These are phyloP conservation scores for Ochlodes sylvanus DNA, from an alignment of 2,888 invertebrate genomes.

Conservation along the genomic window DNA sequence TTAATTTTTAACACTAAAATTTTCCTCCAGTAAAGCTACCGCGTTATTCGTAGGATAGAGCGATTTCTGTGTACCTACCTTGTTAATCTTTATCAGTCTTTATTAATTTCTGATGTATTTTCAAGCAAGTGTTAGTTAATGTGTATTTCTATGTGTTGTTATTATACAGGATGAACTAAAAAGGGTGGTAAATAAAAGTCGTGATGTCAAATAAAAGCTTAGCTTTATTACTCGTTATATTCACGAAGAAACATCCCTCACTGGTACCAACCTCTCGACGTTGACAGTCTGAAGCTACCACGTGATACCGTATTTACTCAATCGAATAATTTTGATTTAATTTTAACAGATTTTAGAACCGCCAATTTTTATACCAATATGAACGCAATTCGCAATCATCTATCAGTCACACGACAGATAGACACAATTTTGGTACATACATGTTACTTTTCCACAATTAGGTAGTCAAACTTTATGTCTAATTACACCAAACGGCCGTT, in stretches of 20 bases:
- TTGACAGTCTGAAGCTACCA: constrained; percentile 67
- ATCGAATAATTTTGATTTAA: constrained; percentile 74
- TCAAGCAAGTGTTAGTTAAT: background rate
- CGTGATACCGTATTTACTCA: constrained; percentile 68
- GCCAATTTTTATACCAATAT: constrained; percentile 71
- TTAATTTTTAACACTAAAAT: too few species aligned
- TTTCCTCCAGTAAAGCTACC: too few species aligned
- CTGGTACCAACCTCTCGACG: constrained; percentile 77
- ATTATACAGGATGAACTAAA: constrained; percentile 14
- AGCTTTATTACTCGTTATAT: constrained; percentile 91
- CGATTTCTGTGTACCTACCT: too few species aligned
- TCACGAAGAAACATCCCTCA: constrained; percentile 86
- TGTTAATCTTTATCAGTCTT: too few species aligned
- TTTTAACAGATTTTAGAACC: constrained; percentile 64
- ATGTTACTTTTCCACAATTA: constrained; percentile 69
- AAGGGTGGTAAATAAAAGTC: constrained; percentile 67
- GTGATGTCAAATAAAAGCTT: constrained; percentile 88
- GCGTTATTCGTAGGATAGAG: too few species aligned
- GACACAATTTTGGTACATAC: constrained; percentile 68
- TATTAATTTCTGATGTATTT: too few species aligned
- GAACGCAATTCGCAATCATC: constrained; percentile 66
- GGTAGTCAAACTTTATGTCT: constrained; percentile 68
- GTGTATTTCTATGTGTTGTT: too few species aligned
- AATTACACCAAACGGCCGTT: constrained; percentile 83
- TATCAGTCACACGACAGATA: constrained; percentile 45